Evolutionary conservation across 35 echinoderm and acorn worm genomes (phyloP), one percentile per base, ranked within the genome.

Genomic region (Heliocidaris tuberculata): DNA sequence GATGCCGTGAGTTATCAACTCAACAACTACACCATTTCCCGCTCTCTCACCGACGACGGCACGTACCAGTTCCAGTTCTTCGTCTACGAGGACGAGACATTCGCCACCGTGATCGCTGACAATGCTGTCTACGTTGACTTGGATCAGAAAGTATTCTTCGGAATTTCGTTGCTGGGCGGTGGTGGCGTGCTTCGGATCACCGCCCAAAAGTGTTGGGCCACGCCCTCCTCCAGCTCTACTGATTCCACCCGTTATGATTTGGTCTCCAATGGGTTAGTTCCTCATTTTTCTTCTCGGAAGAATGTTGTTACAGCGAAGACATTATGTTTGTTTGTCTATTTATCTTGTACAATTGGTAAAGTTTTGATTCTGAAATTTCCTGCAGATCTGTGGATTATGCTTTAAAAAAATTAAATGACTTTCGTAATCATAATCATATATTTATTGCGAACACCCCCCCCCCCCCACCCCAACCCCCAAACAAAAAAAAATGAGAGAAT

Each of bases 41-140:
- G 91, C 2, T 31, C 31, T 16, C 91, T 93, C 47, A 9, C 91
- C n/a, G 91, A 93, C 6, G 91, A 93, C 91, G 91, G 91, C 29
- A 48, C 47, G 2, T 93, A 93, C 50, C 47, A 30, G 16, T 93
- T 93, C 50, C 19, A 6, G 48, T 93, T 93, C n/a, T 12, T n/a
- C 30, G 13, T 93, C 50, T 93, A 93, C 91, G 47, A 32, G 87
- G 91, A 93, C 91, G 50, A 11, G 9, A 59, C 0, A 5, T 93
- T 93, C 91, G 29, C 9, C 17, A 59, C 10, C 50, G 48, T 93
- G 24, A 31, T 93, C 9, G 31, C 31, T 5, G 47, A 32, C 48
- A 93, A 16, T 49, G 31, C 32, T 48, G 31, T 50, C 30, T 50
- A 93, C 91, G 91, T 93, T 5, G 91, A 27, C 30, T 48, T 93